Evolutionary conservation across 2,797 vertebrate species (phyloP).

Genomic region (Mormyrops boulengeri): DNA sequence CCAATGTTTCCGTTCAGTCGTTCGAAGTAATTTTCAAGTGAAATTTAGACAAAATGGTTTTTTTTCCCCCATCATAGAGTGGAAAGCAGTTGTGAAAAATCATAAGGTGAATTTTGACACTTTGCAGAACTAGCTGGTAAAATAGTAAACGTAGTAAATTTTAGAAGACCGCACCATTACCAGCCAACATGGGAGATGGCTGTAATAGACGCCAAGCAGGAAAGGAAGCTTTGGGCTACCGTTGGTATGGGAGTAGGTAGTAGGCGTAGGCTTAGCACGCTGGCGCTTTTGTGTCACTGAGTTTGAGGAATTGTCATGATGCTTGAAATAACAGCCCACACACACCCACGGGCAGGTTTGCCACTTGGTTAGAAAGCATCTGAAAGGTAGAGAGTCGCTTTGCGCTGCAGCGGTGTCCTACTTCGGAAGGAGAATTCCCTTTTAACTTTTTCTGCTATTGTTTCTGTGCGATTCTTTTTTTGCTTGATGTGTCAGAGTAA

Average conservation of each 20-base stretch:
- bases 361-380: neutral
- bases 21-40: neutral
- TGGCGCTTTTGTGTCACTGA: neutral
- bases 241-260: neutral
- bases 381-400: neutral
- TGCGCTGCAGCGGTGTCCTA: neutral
- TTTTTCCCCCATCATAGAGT: neutral
- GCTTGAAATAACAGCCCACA: neutral
- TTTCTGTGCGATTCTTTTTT: neutral
- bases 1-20: neutral
- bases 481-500: neutral
- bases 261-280: neutral
- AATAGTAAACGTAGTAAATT: neutral
- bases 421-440: neutral
- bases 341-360: neutral
- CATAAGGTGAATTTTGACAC: neutral
- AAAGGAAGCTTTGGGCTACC: neutral
- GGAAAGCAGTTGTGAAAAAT: neutral
- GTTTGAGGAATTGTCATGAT: slow-evolving; percentile 13
- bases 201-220: neutral
- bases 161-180: neutral
- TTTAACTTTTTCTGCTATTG: neutral
- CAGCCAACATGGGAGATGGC: neutral
- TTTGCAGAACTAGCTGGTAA: neutral
- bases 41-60: neutral